A percentile compares a stretch with the other conserved stretches of the same genome.
These are phyloP conservation scores for Melipona beecheii DNA, from an alignment of 2,888 invertebrate species.

Conservation along the genomic window DNA sequence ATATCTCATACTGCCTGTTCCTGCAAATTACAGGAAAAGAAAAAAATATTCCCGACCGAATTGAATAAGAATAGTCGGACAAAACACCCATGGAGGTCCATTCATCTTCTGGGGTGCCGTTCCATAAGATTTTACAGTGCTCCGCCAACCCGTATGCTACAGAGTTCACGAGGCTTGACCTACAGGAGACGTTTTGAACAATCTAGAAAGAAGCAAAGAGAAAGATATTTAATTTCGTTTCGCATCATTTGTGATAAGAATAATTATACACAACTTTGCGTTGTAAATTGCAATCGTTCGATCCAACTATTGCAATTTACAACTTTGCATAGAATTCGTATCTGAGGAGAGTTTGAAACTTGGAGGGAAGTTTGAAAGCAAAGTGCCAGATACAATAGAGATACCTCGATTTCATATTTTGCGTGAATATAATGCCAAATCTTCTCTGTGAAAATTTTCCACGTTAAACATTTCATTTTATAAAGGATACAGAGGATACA, in stretches of 20 bases:
- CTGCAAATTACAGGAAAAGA: conserved; percentile 65
- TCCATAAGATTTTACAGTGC: conserved; percentile 63
- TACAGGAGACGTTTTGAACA: conserved; percentile 1
- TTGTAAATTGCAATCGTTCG: neutral
- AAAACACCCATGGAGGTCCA: conserved; percentile 67
- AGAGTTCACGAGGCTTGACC: conserved; percentile 42
- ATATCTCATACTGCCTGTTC: conserved; percentile 56
- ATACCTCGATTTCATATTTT: neutral
- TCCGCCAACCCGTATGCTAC: conserved; percentile 61
- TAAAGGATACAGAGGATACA: too few relatives aligned
- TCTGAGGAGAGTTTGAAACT: neutral
- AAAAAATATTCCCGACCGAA: conserved; percentile 56
- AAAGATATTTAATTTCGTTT: neutral
- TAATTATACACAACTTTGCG: neutral
- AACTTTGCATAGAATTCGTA: neutral
- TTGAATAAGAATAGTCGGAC: conserved; percentile 64
- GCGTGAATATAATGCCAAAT: too few relatives aligned
- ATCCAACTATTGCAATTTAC: neutral
- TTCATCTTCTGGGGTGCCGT: conserved; percentile 58
- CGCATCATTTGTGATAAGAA: neutral
- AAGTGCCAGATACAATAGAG: neutral
- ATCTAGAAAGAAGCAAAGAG: conserved; percentile 27
- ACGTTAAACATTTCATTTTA: too few relatives aligned
- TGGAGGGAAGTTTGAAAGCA: neutral
- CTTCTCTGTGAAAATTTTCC: too few relatives aligned